Evolutionary conservation across 1,140 invertebrate species (phyloP).

Genomic region (Paralvinella palmiformis): DNA sequence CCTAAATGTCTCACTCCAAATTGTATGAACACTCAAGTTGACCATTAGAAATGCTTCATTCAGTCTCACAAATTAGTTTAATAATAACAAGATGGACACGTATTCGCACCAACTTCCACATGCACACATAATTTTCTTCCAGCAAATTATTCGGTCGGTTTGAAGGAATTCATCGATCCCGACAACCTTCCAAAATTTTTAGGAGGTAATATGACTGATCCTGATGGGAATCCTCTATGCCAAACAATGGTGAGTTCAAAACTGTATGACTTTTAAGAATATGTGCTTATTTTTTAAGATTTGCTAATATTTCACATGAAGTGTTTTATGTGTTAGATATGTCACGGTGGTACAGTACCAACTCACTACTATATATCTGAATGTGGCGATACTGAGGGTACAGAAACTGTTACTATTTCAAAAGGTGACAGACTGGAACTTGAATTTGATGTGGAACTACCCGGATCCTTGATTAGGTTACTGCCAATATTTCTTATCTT

Average conservation of each 20-base stretch:
- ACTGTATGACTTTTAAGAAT: background rate
- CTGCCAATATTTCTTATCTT: too few relatives aligned
- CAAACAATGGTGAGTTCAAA: constrained; percentile 27
- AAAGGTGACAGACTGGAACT: constrained; percentile 38
- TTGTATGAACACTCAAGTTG: too few relatives aligned
- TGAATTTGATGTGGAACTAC: constrained; percentile 27
- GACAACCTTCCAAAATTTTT: constrained; percentile 73
- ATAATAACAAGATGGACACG: too few relatives aligned
- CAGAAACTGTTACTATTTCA: constrained; percentile 28
- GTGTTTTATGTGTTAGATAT: constrained; percentile 53
- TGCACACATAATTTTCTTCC: too few relatives aligned
- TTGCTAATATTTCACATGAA: background rate
- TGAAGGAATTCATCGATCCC: constrained; percentile 59
- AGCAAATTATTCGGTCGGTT: too few relatives aligned
- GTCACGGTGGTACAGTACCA: constrained; percentile 72
- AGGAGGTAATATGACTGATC: constrained; percentile 72
- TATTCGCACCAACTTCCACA: too few relatives aligned
- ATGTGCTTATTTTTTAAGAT: background rate
- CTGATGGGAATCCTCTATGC: constrained; percentile 59
- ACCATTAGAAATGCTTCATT: too few relatives aligned
- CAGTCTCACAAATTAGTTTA: too few relatives aligned
- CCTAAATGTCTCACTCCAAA: too few relatives aligned
- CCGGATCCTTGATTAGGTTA: constrained; percentile 41
- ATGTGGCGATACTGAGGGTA: constrained; percentile 25
- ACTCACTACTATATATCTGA: constrained; percentile 61